These are phyloP conservation scores for Caenorhabditis japonica DNA, from an alignment of 2,888 invertebrate species.

Conservation along the genomic window DNA sequence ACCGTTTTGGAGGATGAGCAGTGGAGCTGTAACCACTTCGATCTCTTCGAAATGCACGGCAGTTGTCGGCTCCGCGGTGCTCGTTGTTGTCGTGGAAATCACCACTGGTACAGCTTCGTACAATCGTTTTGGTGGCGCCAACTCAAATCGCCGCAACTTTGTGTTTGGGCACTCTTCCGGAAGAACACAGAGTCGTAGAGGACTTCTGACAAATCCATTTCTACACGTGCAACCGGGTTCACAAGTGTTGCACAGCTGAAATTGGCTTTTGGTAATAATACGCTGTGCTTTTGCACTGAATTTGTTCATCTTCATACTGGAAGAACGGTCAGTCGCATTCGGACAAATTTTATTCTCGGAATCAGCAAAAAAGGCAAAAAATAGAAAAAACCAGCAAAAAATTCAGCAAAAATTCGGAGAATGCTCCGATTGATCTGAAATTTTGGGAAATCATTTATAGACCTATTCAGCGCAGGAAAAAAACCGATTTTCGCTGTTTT, in stretches of 20 bases:
- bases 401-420: too few species aligned
- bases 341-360: too few species aligned
- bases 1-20: slow-evolving; percentile 32
- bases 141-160: slow-evolving; percentile 29
- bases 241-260: slow-evolving; percentile 17
- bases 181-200: slow-evolving; percentile 35
- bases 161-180: slow-evolving; percentile 40
- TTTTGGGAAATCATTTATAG: too few species aligned
- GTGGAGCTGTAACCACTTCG: slow-evolving; percentile 28
- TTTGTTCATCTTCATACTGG: neutral
- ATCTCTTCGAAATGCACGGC: slow-evolving; percentile 7
- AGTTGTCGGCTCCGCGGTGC: slow-evolving; percentile 10
- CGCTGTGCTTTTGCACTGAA: neutral
- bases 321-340: too few species aligned
- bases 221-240: slow-evolving; percentile 40
- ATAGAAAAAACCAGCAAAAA: too few species aligned
- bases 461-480: too few species aligned
- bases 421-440: too few species aligned
- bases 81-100: neutral
- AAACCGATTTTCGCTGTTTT: too few species aligned
- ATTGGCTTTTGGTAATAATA: neutral
- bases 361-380: too few species aligned
- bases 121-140: slow-evolving; percentile 24
- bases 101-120: slow-evolving; percentile 47
- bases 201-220: slow-evolving; percentile 32